Percentiles rank a stretch among this genome's conserved stretches.
These are phyloP conservation scores for Alexandromys fortis DNA, from an alignment of 2,113 vertebrate genomes.

Conservation along the genomic window DNA sequence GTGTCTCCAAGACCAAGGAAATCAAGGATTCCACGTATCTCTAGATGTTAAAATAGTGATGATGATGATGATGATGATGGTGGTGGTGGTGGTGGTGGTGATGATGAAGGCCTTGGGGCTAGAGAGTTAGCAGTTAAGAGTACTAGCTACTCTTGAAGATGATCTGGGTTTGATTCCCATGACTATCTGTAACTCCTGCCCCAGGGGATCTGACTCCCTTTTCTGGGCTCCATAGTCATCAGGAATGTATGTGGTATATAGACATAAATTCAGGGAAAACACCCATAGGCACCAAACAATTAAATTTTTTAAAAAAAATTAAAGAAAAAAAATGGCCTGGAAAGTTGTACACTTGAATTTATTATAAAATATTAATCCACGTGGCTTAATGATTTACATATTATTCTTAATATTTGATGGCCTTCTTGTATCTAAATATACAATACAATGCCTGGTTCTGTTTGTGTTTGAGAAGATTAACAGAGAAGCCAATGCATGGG, in stretches of 20 bases:
- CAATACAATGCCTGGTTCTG: not conserved
- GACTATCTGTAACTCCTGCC: not conserved
- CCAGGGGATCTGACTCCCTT: not conserved
- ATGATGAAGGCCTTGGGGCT: not conserved
- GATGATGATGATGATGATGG: not conserved
- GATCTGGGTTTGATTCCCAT: not conserved
- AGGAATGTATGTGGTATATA: too few species aligned
- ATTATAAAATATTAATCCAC: not conserved
- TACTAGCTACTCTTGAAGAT: not conserved
- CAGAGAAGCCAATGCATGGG: not conserved
- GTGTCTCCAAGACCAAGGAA: not conserved
- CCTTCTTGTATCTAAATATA: not conserved
- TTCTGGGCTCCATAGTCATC: not conserved
- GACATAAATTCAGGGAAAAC: not conserved
- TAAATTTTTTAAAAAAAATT: not conserved
- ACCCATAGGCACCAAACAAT: not conserved
- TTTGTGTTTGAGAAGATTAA: not conserved
- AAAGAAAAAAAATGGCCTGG: not conserved
- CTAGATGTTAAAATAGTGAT: not conserved
- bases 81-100: not conserved
- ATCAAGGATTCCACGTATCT: not conserved
- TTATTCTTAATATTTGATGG: not conserved
- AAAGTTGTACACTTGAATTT: conserved; percentile 1
- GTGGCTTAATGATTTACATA: not conserved
- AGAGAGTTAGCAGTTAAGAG: not conserved